Evolutionary conservation across 2,888 invertebrate genomes (phyloP), one percentile per base, ranked within the genome.

Genomic region (Endotricha flammealis): DNA sequence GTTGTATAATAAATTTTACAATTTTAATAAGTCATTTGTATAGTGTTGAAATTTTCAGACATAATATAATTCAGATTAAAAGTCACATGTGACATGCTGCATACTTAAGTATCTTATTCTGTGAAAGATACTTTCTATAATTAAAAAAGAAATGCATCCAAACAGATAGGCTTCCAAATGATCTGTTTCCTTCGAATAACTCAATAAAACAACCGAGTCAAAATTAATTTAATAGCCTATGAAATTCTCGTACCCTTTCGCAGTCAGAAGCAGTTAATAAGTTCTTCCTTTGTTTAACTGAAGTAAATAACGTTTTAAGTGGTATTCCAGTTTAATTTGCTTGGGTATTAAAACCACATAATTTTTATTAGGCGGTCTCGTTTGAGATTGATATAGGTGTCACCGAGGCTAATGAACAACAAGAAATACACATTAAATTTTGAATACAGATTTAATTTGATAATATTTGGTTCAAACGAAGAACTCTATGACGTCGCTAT

Each of bases 271-370:
- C 41, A 44, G 50, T 46, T 48, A 51, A 51, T 51, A 41, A 35
- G 38, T 22, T 37, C 37, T 32, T 39, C 40, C 42, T 42, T 41
- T 40, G 38, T 36, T 35, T 36, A 36, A 23, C 39, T 42, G 27
- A 37, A 43, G 46, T 54, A 54, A 61, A 58, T 58, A 57, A 54
- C 51, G 42, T 49, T 56, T 50, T 48, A 57, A 60, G 45, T 50
- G 52, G 48, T 45, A 50, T 53, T 54, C 39, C 40, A 33, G 39
- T 52, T 53, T 61, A 56, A 60, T 58, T 61, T 55, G 46, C 42
- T 24, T 13, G 39, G 39, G 49, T 46, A 53, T 57, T 50, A 53
- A 53, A 55, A 50, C 48, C 52, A 25, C 51, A 46, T 48, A 39
- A 41, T 45, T 57, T 58, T 59, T 55, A 47, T 39, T 39, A 38